Evolutionary conservation across 2,888 invertebrate genomes (phyloP).

Genomic region (Morinoia aosen): DNA sequence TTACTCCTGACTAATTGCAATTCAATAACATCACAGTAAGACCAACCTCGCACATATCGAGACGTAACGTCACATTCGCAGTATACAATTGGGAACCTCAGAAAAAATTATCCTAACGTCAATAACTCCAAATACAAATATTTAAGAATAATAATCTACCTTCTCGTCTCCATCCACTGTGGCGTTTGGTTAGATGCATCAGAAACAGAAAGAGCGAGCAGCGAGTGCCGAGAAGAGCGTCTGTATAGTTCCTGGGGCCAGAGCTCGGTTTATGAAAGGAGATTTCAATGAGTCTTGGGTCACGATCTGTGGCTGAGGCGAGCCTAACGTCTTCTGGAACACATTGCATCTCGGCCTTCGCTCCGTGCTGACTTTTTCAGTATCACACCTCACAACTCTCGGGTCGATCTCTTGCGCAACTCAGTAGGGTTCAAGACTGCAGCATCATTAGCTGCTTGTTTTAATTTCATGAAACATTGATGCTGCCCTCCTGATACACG

Average conservation of each 20-base stretch:
- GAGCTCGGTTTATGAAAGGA: neutral
- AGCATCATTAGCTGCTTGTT: neutral
- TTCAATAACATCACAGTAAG: too few species aligned
- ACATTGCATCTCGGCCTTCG: neutral
- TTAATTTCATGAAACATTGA: neutral
- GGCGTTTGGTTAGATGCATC: neutral
- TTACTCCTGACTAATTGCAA: too few species aligned
- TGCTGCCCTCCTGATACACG: too few species aligned
- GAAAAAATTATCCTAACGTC: too few species aligned
- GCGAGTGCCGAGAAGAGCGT: neutral
- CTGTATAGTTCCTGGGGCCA: neutral
- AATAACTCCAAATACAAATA: too few species aligned
- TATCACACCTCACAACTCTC: too few species aligned
- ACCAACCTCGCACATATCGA: too few species aligned
- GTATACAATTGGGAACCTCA: too few species aligned
- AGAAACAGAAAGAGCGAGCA: neutral
- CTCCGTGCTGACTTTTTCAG: neutral
- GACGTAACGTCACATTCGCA: too few species aligned
- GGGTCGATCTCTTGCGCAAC: neutral
- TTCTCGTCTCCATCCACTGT: neutral
- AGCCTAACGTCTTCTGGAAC: neutral
- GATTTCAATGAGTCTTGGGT: constrained; percentile 37
- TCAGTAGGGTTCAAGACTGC: neutral
- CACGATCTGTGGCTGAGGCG: constrained; percentile 14
- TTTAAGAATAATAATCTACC: too few species aligned